Conservation (phyloP, 2,888 invertebrate species). For the Macrosoma leucophasiata region DNA sequence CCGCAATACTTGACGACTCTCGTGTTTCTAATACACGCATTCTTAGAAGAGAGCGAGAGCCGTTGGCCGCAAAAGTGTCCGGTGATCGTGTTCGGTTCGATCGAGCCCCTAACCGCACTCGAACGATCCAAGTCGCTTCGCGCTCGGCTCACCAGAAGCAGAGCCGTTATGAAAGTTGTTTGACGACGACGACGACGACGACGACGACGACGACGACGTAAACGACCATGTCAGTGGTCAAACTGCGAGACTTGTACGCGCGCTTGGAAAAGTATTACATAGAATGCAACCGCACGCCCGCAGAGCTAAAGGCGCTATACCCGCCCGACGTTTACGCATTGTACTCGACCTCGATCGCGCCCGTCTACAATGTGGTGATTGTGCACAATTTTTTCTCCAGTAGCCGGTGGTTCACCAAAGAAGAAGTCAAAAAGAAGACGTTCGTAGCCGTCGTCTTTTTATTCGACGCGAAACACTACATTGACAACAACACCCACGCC, state of each 20-base stretch:
- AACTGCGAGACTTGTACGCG: slow-evolving; percentile 6
- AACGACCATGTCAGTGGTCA: slow-evolving; percentile 3
- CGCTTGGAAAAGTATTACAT: slow-evolving; percentile 4
- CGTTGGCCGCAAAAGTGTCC: slow-evolving; percentile 5
- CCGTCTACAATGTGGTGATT: slow-evolving; percentile 6
- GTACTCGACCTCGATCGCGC: slow-evolving; percentile 4
- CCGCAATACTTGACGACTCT: slow-evolving; percentile 5
- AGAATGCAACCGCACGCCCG: slow-evolving; percentile 4
- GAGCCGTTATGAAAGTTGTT: slow-evolving; percentile 2
- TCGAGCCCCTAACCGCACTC: background rate
- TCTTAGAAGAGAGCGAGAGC: slow-evolving; percentile 4
- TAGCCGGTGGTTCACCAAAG: slow-evolving; percentile 5
- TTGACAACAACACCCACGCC: slow-evolving; percentile 1
- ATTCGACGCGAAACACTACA: slow-evolving; percentile 3
- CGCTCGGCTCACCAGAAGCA: slow-evolving; percentile 2
- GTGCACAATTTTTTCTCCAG: slow-evolving; percentile 7
- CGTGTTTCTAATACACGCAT: slow-evolving; percentile 4
- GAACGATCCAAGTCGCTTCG: slow-evolving; percentile 1
- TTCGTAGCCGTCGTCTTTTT: slow-evolving; percentile 4
- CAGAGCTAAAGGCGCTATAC: slow-evolving; percentile 3
- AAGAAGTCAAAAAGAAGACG: slow-evolving; percentile 2
- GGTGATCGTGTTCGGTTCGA: slow-evolving; percentile 3
- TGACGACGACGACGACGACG: slow-evolving; percentile 1
- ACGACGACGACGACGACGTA: slow-evolving; percentile 4
- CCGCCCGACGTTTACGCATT: slow-evolving; percentile 5